phyloP scores from a whole-genome alignment of 2,113 vertebrate genomes.

The Macrotis lagotis region DNA sequence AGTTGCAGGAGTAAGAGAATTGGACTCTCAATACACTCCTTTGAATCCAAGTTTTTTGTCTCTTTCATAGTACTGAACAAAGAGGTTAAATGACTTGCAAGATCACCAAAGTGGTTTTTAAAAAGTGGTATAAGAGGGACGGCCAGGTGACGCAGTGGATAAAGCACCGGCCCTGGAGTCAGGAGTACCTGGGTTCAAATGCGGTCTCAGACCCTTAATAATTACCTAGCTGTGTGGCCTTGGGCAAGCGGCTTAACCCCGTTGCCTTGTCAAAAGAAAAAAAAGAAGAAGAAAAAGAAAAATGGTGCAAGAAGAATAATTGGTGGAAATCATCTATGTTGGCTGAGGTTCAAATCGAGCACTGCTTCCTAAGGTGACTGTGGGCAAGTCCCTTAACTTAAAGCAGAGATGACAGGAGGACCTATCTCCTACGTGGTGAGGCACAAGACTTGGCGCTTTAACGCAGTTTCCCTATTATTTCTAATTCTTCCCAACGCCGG shows the following conservation, averaged over 20 bases:
- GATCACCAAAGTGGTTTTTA: not conserved
- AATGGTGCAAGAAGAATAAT: no score
- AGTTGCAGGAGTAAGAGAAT: not conserved
- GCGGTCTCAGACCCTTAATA: no score
- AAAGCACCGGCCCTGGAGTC: not conserved
- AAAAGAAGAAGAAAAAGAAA: no score
- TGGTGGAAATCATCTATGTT: no score
- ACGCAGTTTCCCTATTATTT: not conserved
- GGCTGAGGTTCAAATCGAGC: not conserved
- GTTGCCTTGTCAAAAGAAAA: no score
- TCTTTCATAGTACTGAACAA: not conserved
- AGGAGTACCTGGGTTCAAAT: no score
- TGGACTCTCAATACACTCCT: not conserved
- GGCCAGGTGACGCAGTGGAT: not conserved
- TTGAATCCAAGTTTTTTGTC: not conserved
- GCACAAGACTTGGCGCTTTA: not conserved
- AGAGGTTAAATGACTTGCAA: not conserved
- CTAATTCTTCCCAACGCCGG: not conserved
- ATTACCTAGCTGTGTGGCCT: no score
- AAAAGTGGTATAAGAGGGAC: not conserved
- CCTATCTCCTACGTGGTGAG: not conserved
- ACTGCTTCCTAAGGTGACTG: not conserved
- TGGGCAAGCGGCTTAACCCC: no score
- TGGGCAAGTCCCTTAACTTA: not conserved
- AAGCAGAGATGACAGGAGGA: no score